Base-by-base conservation (phyloP, 2,888 invertebrate species). In the Yponomeuta plumbellus region DNA sequence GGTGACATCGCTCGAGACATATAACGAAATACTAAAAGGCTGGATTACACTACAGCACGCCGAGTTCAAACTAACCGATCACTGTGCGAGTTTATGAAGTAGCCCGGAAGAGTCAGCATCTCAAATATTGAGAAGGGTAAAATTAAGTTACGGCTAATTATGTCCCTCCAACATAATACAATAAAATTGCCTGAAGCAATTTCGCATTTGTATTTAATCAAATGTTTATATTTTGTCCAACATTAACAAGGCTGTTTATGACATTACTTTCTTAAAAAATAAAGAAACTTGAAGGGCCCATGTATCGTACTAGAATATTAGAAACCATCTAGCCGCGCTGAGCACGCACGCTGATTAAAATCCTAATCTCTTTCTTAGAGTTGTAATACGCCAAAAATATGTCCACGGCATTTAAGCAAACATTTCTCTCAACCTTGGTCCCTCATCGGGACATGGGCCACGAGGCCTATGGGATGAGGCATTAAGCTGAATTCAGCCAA, bases 1-100 rank as follows among this genome's bases (percentile, higher is more conserved):
- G 67, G 61, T 66, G 67, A 67, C 65, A 65, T 65, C 66, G 62
- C 52, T 40, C 61, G 44, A 63, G 22, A 26, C 44, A 10, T 63
- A 21, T 11, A 63, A 44, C 44, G 20, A 40, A 44, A 63, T 40
- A 52, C 26, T 39, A 34, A 20, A 61, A n/a, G 61, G 17, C 61
- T 11, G 34, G n/a, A 26, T 44, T 44, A 63, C 20, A 20, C 22
- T 44, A 44, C 11, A 13, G 13, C 40, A 44, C 44, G 44, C 63
- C 63, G 44, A 63, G 63, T 22, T 22, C 63, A 26, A 13, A 62
- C 34, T 34, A 20, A 62, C 34, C 34, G 8, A 34, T 34, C 39
- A 20, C 22, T 59, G 21, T 13, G 22, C 23, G n/a, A 13, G 11
- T 6, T 22, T 22, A 22, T 59, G 22, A 20, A 22, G 6, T 59